These are phyloP conservation scores for Dasyornis broadbenti DNA, from an alignment of 2,113 vertebrate genomes.

Conservation along the genomic window DNA sequence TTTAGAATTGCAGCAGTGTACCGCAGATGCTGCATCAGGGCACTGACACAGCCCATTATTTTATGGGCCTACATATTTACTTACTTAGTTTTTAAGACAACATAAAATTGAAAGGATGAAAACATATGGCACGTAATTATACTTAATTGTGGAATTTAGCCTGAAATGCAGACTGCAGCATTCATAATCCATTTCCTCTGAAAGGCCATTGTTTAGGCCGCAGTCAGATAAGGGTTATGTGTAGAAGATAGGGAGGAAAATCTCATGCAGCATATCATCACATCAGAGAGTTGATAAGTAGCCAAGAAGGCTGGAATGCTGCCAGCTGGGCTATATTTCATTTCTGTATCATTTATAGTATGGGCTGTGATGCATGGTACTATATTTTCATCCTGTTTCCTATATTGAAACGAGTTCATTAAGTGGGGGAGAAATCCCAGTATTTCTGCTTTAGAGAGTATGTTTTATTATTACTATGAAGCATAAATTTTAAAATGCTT, in stretches of 20 bases:
- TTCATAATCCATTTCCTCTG: not conserved
- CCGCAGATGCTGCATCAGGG: not conserved
- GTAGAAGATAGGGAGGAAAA: not conserved
- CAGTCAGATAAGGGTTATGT: not conserved
- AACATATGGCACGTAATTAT: not conserved
- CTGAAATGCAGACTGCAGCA: not conserved
- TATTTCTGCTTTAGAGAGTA: not conserved
- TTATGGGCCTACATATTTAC: not conserved
- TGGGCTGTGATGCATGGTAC: not conserved
- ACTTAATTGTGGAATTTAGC: slow-evolving; percentile 17
- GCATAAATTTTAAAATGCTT: not conserved
- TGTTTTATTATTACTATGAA: not conserved
- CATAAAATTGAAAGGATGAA: not conserved
- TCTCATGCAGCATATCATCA: not conserved
- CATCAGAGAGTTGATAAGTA: not conserved
- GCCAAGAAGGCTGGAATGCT: not conserved
- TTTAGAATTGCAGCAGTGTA: not conserved
- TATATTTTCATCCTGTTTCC: not conserved
- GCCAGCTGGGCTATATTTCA: not conserved
- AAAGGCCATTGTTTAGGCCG: not conserved
- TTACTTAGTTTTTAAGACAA: not conserved
- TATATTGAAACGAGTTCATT: not conserved
- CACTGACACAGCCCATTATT: not conserved
- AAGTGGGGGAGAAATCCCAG: not conserved
- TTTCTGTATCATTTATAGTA: not conserved